phyloP scores from a whole-genome alignment of 1,140 invertebrate species.

The Muscidifurax raptorellus region DNA sequence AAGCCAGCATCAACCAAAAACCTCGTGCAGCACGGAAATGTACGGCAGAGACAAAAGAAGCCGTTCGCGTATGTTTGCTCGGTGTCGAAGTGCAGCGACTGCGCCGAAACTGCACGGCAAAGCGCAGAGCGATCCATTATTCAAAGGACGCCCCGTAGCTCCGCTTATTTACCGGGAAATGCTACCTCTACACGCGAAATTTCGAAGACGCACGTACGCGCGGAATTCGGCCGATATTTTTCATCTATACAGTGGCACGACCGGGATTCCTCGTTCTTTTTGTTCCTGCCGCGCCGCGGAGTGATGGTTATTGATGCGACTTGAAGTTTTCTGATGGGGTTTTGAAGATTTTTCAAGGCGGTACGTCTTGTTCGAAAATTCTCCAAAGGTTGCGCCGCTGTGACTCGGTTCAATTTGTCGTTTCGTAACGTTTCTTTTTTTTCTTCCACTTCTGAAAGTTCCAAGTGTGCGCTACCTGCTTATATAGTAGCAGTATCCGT shows the following conservation, averaged over 20 bases:
- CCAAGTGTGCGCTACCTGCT: not conserved
- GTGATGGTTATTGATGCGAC: slow-evolving; percentile 31
- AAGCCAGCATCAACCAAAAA: not conserved
- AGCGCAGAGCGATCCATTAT: slow-evolving; percentile 39
- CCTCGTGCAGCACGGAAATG: not conserved
- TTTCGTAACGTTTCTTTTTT: not conserved
- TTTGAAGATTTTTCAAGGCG: slow-evolving; percentile 5
- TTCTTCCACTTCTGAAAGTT: not conserved
- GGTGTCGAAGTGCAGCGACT: not conserved
- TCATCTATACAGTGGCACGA: slow-evolving; percentile 9
- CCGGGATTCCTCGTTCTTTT: not conserved
- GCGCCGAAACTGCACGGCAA: slow-evolving; percentile 22
- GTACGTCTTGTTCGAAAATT: not conserved
- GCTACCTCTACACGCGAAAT: not conserved
- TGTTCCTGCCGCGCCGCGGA: not conserved
- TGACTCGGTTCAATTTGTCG: not conserved
- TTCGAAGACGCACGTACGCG: slow-evolving; percentile 7
- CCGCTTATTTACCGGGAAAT: slow-evolving; percentile 30
- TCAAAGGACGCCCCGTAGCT: slow-evolving; percentile 23
- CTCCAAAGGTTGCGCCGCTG: too few species aligned
- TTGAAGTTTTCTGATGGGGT: not conserved
- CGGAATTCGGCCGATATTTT: not conserved
- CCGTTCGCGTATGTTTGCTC: not conserved
- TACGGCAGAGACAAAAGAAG: slow-evolving; percentile 4
- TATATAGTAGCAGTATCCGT: too few species aligned